Base-by-base conservation (phyloP, 2,113 vertebrate genomes). In the Cololabis saira region DNA sequence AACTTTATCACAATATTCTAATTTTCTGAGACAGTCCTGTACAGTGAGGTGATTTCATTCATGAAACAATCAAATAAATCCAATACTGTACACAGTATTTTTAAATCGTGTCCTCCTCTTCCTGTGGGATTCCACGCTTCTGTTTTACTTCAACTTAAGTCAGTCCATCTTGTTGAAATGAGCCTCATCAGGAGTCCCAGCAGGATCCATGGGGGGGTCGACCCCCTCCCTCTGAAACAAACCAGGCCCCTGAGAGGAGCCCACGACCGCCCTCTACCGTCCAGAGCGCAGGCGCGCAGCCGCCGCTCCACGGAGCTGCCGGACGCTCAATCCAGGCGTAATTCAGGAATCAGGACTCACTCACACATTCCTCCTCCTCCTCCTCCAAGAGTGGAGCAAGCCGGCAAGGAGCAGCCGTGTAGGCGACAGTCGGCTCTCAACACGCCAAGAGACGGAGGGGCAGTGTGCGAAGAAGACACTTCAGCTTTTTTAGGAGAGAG, bases 301-400 rank as follows among this genome's bases (percentile, higher is more conserved):
- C 75, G 74, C 64, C 7, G 69, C 72, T 53, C 83, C 67, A 14
- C n/a, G 69, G 67, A 86, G 80, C 80, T 72, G 78, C 74, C 66
- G 79, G 86, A 82, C 78, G 50, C 76, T 85, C 83, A 70, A 86
- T 90, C 83, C 85, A 69, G 67, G 77, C 87, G 83, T 80, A 87
- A 85, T 84, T 82, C 87, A 87, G 90, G 85, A 89, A 80, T 69
- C 81, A 78, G 80, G 85, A 84, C 85, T 85, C 84, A 78, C 79
- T 82, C 87, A 63, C 85, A 75, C 87, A 67, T 71, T 86, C 81
- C 83, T 84, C 81, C 86, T 87, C 59, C 67, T 86, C 81, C 83
- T 84, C 81, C 86, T 87, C 59, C 67, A 82, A 87, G 85, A 85
- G 86, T 78, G 80, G 76, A 85, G 82, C 76, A 67, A 85, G 70